Conservation (phyloP, 2,113 vertebrate species). For the Sus scrofa region T2T-Sscrofa CM000812.6:205320501-205321000, state of each 20-base stretch:
- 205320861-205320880: background rate
- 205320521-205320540: too few relatives aligned
- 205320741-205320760: background rate
- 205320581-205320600: too few relatives aligned
- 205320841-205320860: background rate
- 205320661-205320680: too few relatives aligned
- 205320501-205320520: background rate
- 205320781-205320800: background rate
- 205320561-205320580: too few relatives aligned
- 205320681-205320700: too few relatives aligned
- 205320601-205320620: too few relatives aligned
- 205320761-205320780: background rate
- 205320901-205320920: background rate
- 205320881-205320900: background rate
- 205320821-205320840: background rate
- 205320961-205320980: too few relatives aligned
- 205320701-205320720: too few relatives aligned
- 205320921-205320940: background rate
- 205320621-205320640: too few relatives aligned
- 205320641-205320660: too few relatives aligned
- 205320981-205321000: background rate
- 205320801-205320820: background rate
- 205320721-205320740: conserved; percentile 12
- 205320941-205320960: background rate
- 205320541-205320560: too few relatives aligned